Conservation (phyloP, 2,888 invertebrate genomes). For the Operophtera brumata region DNA sequence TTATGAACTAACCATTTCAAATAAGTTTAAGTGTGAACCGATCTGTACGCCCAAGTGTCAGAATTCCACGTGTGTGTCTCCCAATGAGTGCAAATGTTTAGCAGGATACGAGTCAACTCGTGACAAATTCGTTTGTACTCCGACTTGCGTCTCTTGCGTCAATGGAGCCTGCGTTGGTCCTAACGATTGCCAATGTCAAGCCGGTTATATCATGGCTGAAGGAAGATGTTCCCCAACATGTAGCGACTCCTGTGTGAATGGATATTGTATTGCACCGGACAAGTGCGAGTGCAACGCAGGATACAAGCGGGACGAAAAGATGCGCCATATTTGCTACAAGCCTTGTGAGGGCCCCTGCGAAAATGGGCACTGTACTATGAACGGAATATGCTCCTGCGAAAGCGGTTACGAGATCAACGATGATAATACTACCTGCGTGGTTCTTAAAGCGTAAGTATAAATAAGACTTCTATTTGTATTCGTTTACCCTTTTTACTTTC, state of each 20-base stretch:
- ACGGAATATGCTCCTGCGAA: constrained; percentile 48
- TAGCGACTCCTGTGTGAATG: constrained; percentile 12
- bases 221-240: constrained; percentile 16
- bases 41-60: constrained; percentile 15
- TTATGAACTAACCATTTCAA: constrained; percentile 20
- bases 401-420: constrained; percentile 39
- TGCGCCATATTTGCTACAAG: constrained; percentile 42
- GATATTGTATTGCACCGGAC: constrained; percentile 19
- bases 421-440: constrained; percentile 37
- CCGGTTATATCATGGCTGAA: constrained; percentile 9
- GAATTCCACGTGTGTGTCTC: constrained; percentile 21
- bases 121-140: constrained; percentile 5
- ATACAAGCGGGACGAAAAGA: constrained; percentile 25
- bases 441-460: constrained; percentile 47
- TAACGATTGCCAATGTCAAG: constrained; percentile 10
- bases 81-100: constrained; percentile 15
- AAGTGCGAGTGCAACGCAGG: constrained; percentile 24
- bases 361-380: constrained; percentile 43
- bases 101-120: constrained; percentile 10
- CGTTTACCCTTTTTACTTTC: too few species aligned
- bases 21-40: constrained; percentile 16
- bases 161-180: constrained; percentile 9
- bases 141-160: constrained; percentile 3
- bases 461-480: too few species aligned
- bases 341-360: constrained; percentile 44